Conservation (phyloP, 2,888 invertebrate species). For the Microctonus brassicae region DNA sequence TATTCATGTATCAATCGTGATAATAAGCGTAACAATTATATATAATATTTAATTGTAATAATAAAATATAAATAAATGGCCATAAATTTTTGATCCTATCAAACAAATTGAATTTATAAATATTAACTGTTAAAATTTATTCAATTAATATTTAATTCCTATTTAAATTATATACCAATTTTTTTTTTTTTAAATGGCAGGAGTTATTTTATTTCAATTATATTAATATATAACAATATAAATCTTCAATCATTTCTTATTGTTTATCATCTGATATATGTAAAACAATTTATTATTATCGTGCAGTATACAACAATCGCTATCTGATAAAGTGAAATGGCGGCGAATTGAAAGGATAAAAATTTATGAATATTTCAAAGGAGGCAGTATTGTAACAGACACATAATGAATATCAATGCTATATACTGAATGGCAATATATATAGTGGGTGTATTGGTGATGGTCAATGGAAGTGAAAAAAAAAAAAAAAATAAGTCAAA, state of each 20-base stretch:
- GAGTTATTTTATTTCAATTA: no score
- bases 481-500: no score
- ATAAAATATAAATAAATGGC: slow-evolving; percentile 48
- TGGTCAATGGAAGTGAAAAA: slow-evolving; percentile 34
- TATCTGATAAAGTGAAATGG: background rate
- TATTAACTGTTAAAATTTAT: no score
- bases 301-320: background rate
- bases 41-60: slow-evolving; percentile 64
- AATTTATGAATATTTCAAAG: background rate
- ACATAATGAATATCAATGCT: slow-evolving; percentile 39
- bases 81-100: background rate
- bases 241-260: no score
- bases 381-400: slow-evolving; percentile 14
- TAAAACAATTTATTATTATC: background rate
- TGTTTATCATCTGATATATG: no score
- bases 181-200: no score
- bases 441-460: slow-evolving; percentile 38
- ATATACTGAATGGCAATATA: background rate
- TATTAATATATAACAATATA: no score
- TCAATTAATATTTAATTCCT: no score
- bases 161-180: no score
- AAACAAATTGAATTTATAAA: background rate
- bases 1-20: slow-evolving; percentile 35
- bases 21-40: slow-evolving; percentile 55
- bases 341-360: background rate